Base-by-base conservation (phyloP, 2,797 vertebrate genomes). In the Tokudaia muenninki region DNA sequence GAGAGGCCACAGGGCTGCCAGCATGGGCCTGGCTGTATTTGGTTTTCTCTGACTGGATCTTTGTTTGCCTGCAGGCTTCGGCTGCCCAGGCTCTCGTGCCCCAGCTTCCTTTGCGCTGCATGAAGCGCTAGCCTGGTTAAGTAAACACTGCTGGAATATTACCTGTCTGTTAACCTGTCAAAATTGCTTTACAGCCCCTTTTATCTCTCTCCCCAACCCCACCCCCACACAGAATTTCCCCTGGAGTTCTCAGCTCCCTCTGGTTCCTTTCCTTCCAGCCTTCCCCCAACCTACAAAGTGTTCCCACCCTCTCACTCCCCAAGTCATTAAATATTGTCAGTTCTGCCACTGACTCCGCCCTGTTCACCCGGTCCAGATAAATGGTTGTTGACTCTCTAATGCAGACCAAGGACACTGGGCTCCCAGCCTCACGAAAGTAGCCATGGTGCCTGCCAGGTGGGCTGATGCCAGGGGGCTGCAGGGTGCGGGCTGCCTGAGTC, bases 151-250 rank as follows among this genome's bases (percentile, higher is more conserved):
- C 88, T 17, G 97, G 97, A 96, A 61, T 96, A 91, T 98, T 97
- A 97, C 98, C 98, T 97, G 98, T 91, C 98, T 98, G 96, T 97
- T 98, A 95, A 93, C 98, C 97, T 97, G 97, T 98, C 98, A 98
- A 82, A 87, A 29, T 94, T 81, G 97, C 52, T 97, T 94, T 96
- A 97, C 97, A 93, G 96, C 95, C 90, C 34, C 79, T 98, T 98
- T 98, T 57, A 98, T 98, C 98, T 98, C 4, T 47, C 57, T 41
- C 92, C 95, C 79, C 44, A 41, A 19, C 12, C 81, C 97, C 98
- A 98, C 84, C 94, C 91, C 81, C 55, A n/a, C n/a, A 14, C 81
- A 98, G 98, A 98, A 98, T 98, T 98, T 97, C 98, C 98, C 98
- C 98, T 29, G 88, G 95, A 80, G 96, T 95, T 98, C 91, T 91